Evolutionary conservation across 2,113 vertebrate genomes (phyloP).

Genomic region (Corythaixoides concolor): DNA sequence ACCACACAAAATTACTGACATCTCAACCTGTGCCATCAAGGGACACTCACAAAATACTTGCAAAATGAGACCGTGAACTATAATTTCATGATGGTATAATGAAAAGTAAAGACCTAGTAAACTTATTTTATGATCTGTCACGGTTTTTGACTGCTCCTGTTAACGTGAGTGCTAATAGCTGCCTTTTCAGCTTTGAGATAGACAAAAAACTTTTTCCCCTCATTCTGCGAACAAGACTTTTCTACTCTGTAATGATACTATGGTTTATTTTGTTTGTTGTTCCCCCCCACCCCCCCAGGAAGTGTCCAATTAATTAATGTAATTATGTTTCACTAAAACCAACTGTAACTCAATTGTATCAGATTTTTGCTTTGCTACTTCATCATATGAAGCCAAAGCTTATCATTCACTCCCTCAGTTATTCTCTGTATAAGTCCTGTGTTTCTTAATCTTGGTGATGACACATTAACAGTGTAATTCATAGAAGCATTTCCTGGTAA

Average conservation of each 20-base stretch:
- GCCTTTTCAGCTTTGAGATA: not conserved
- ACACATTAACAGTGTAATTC: not conserved
- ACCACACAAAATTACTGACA: not conserved
- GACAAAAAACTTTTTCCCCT: not conserved
- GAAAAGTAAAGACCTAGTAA: not conserved
- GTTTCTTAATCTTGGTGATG: not conserved
- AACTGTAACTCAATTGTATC: not conserved
- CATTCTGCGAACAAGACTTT: not conserved
- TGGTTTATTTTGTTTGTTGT: not conserved
- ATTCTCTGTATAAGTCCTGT: not conserved
- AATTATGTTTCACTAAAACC: not conserved
- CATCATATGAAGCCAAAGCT: not conserved
- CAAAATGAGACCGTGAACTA: not conserved
- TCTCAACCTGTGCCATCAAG: not conserved
- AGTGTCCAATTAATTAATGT: not conserved
- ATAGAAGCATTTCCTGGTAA: not conserved
- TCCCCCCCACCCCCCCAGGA: no score
- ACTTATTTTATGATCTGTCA: not conserved
- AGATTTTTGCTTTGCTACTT: not conserved
- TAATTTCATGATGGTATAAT: not conserved
- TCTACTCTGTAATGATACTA: not conserved
- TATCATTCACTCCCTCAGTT: not conserved
- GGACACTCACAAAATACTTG: not conserved
- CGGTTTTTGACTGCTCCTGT: not conserved
- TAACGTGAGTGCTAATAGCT: not conserved